Evolutionary conservation across 2,888 invertebrate genomes (phyloP).

Genomic region (Dasypogon diadema): DNA sequence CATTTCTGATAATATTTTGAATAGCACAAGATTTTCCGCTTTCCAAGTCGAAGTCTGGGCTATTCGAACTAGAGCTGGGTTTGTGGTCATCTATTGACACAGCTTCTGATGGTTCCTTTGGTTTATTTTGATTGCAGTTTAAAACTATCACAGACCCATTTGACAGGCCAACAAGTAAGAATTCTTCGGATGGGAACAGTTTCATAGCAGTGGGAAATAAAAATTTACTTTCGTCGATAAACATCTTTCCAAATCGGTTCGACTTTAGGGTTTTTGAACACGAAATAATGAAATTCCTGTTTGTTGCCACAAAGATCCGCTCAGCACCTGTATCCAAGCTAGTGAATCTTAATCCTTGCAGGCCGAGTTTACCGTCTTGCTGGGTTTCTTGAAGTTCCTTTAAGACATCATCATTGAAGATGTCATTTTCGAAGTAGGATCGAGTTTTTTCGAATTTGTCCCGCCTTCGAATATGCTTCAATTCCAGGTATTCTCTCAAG

Average conservation of each 20-base stretch:
- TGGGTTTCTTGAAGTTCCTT: slow-evolving; percentile 63
- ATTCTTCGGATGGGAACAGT: slow-evolving; percentile 63
- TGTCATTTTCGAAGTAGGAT: slow-evolving; percentile 65
- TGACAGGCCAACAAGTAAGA: slow-evolving; percentile 65
- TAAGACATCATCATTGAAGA: slow-evolving; percentile 65
- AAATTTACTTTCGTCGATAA: slow-evolving; percentile 63
- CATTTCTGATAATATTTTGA: slow-evolving; percentile 67
- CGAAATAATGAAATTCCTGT: slow-evolving; percentile 65
- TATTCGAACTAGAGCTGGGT: neutral
- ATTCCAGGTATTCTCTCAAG: slow-evolving; percentile 62
- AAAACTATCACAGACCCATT: slow-evolving; percentile 66
- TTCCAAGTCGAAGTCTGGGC: slow-evolving; percentile 56
- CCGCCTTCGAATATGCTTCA: slow-evolving; percentile 59
- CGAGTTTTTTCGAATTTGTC: slow-evolving; percentile 66
- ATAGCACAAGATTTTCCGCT: slow-evolving; percentile 67
- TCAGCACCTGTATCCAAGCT: slow-evolving; percentile 63
- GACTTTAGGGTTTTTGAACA: slow-evolving; percentile 64
- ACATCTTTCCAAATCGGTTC: slow-evolving; percentile 63
- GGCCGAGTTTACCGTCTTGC: slow-evolving; percentile 57
- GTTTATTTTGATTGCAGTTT: slow-evolving; percentile 62
- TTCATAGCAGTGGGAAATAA: slow-evolving; percentile 65
- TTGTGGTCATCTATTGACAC: neutral
- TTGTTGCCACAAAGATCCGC: slow-evolving; percentile 62
- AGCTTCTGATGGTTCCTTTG: neutral
- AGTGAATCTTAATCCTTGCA: slow-evolving; percentile 65